Base-by-base conservation (phyloP, 1,140 invertebrate species). In the Cardiocondyla obscurior region DNA sequence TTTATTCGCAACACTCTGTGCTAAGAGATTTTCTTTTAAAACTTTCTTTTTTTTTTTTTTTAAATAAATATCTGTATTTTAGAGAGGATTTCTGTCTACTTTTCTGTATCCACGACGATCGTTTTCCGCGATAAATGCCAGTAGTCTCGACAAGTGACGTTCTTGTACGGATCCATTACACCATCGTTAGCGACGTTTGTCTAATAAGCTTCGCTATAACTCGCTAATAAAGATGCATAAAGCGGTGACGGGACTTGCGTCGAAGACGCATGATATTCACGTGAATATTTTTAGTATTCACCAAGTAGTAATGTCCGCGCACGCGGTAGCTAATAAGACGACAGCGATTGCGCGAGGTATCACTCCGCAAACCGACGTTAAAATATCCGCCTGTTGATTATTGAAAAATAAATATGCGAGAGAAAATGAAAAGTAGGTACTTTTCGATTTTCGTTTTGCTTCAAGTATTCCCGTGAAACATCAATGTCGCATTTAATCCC, bases 371-470 rank as follows among this genome's bases (percentile, higher is more conserved):
- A 72, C 0, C 25, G 33, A 77, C 46, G 65, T 81, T 90, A 89
- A 90, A 90, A 91, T 90, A 88, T 88, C 85, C 86, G 76, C 88
- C 90, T 91, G 89, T 88, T 88, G 91, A 92, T 92, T 91, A 91
- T 88, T 84, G 60, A 84, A 86, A n/a, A 90, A 92, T 91, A 83
- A 89, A 92, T 90, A 89, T 87, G 84, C 82, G 89, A 92, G 88
- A 92, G 88, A 91, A 92, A 92, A 92, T 91, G 89, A 91, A 92
- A 91, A 92, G 88, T 69, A 83, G 46, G 46, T 83, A 85, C 88
- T 86, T 85, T 85, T 77, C 72, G 51, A 33, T 87, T 14, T 57
- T 44, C 14, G 14, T 53, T 33, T 28, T 79, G 46, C 28, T n/a
- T 51, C 46, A 62, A 65, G 10, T 64, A 30, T 42, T 16, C 30